Conservation (phyloP, 2,113 vertebrate genomes). For the Thryonomys swinderianus region DNA sequence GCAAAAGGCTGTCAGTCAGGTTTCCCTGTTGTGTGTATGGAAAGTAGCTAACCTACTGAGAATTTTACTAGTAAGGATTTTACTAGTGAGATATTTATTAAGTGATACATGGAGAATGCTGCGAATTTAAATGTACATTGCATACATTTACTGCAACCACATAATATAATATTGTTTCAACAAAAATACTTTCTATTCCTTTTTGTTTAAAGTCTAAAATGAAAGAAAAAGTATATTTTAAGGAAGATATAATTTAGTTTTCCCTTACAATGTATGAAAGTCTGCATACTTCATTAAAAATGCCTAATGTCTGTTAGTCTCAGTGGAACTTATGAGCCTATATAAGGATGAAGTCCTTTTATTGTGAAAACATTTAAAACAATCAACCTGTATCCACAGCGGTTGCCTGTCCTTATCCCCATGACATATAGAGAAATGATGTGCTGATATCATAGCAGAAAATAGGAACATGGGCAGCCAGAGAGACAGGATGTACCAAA, state of each 20-base stretch:
- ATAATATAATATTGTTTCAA: slow-evolving; percentile 21
- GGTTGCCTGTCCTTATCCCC: neutral
- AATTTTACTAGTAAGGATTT: slow-evolving; percentile 8
- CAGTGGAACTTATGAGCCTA: neutral
- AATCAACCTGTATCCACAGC: neutral
- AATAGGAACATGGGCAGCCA: neutral
- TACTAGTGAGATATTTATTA: slow-evolving; percentile 10
- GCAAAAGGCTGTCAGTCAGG: neutral
- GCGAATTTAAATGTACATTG: neutral
- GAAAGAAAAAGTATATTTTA: slow-evolving; percentile 41
- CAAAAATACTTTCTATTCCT: neutral
- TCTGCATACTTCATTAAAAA: neutral
- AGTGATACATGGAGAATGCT: neutral
- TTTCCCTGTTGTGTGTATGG: neutral
- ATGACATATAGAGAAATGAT: neutral
- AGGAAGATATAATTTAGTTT: neutral
- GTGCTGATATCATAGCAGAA: neutral
- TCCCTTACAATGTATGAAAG: slow-evolving; percentile 34
- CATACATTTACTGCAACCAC: neutral
- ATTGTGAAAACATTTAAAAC: neutral
- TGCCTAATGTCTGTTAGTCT: neutral
- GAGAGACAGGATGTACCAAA: neutral
- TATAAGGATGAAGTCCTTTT: neutral
- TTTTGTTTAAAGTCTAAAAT: slow-evolving; percentile 38
- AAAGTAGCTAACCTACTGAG: neutral